These are phyloP conservation scores for Pseudonaja textilis DNA, from an alignment of 2,113 vertebrate genomes.

Conservation along the genomic window DNA sequence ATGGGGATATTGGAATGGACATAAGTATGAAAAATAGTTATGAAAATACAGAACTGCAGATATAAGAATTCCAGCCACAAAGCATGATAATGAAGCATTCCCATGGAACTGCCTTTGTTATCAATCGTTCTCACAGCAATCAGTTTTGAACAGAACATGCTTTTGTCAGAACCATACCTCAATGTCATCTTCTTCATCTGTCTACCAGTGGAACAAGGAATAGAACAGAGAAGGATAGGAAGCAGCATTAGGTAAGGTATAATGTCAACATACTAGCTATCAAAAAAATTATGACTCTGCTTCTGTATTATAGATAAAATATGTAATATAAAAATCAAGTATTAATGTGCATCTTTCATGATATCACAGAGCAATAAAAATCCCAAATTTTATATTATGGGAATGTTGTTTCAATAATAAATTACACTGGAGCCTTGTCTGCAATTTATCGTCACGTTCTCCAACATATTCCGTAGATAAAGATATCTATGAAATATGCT, in stretches of 20 bases:
- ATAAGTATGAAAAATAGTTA: background rate
- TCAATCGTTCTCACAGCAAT: constrained; percentile 52
- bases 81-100: constrained; percentile 14
- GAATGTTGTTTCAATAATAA: background rate
- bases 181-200: constrained; percentile 86
- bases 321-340: constrained; percentile 15
- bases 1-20: background rate
- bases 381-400: background rate
- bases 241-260: constrained; percentile 62
- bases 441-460: background rate
- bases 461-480: background rate
- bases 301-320: constrained; percentile 30
- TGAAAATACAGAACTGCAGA: background rate
- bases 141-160: constrained; percentile 41
- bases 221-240: constrained; percentile 67
- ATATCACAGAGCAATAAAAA: background rate
- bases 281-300: constrained; percentile 38
- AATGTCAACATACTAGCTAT: constrained; percentile 28
- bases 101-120: constrained; percentile 34
- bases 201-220: constrained; percentile 75
- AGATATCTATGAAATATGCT: background rate
- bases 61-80: constrained; percentile 29
- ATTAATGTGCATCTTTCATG: background rate
- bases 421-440: background rate
- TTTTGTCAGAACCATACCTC: constrained; percentile 76